Evolutionary conservation across 2,113 vertebrate species (phyloP).

Genomic region (Menidia beryllina): DNA sequence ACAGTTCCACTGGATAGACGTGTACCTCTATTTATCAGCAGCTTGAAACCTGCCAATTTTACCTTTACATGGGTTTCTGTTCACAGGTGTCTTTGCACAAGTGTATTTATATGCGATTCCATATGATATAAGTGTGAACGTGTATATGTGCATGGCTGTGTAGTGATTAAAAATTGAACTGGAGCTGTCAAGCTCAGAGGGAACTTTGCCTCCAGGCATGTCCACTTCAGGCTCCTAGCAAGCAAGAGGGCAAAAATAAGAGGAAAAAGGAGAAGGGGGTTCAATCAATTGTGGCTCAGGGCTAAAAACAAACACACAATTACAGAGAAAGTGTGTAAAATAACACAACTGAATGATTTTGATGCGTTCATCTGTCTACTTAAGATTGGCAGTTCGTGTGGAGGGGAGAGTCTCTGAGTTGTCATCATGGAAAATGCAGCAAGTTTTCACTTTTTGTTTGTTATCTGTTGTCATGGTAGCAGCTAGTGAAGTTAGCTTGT

Average conservation of each 20-base stretch:
- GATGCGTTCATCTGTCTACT: conserved; percentile 32
- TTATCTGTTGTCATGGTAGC: conserved; percentile 72
- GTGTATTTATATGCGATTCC: conserved; percentile 2
- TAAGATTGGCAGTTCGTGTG: conserved; percentile 4
- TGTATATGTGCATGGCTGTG: conserved; percentile 33
- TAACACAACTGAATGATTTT: conserved; percentile 37
- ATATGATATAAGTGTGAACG: conserved; percentile 18
- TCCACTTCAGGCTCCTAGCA: conserved; percentile 52
- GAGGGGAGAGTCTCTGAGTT: conserved; percentile 21
- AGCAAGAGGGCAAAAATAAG: conserved; percentile 1
- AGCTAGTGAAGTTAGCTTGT: conserved; percentile 51
- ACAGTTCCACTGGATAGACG: conserved; percentile 31
- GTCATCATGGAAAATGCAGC: conserved; percentile 53
- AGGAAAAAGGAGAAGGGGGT: conserved; percentile 20
- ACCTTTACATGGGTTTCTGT: background rate
- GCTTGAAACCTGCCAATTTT: conserved; percentile 13
- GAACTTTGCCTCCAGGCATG: conserved; percentile 68
- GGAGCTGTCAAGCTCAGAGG: conserved; percentile 76
- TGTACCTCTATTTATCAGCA: conserved; percentile 10
- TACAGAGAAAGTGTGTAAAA: conserved; percentile 10
- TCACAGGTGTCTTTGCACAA: background rate
- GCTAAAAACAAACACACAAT: conserved; percentile 26
- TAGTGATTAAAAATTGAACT: conserved; percentile 82
- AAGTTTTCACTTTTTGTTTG: conserved; percentile 64
- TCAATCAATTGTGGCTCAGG: conserved; percentile 22